Conservation (phyloP, 2,888 invertebrate genomes). For the Cecidostiba fungosa region DNA sequence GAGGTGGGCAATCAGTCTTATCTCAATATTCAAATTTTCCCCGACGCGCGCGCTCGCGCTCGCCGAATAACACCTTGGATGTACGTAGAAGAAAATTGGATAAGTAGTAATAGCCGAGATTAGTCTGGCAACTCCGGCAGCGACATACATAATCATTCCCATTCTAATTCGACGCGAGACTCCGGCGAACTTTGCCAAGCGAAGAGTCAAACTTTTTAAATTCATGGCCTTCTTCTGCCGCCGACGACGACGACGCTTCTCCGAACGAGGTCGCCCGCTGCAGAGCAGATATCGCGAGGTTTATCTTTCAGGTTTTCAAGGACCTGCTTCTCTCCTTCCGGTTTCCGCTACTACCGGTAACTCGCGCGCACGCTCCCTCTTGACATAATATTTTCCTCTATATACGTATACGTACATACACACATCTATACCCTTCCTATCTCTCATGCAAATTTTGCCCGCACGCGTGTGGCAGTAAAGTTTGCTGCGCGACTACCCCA, state of each 20-base stretch:
- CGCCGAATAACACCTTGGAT: background rate
- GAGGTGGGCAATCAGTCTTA: conserved; percentile 3
- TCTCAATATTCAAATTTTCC: conserved; percentile 11
- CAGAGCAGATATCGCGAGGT: conserved; percentile 19
- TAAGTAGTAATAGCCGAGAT: conserved; percentile 17
- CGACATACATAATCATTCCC: conserved; percentile 8
- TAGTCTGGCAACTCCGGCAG: conserved; percentile 2
- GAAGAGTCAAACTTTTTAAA: conserved; percentile 12
- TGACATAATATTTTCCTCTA: conserved; percentile 39
- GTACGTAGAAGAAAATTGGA: background rate
- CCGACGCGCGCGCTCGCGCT: too few relatives aligned
- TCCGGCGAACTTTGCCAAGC: background rate
- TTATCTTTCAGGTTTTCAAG: conserved; percentile 50
- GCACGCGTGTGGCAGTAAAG: conserved; percentile 45
- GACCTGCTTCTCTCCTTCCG: conserved; percentile 9
- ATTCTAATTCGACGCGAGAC: conserved; percentile 17
- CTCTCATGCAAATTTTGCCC: conserved; percentile 46
- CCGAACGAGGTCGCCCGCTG: conserved; percentile 1
- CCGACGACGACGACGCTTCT: background rate
- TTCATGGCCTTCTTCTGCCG: background rate
- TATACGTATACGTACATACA: background rate
- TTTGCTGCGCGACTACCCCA: conserved; percentile 6
- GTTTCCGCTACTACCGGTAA: conserved; percentile 2
- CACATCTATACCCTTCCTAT: background rate
- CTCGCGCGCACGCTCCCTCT: conserved; percentile 3